Evolutionary conservation across 2,797 vertebrate genomes (phyloP).

Genomic region (Neostethus bicornis): DNA sequence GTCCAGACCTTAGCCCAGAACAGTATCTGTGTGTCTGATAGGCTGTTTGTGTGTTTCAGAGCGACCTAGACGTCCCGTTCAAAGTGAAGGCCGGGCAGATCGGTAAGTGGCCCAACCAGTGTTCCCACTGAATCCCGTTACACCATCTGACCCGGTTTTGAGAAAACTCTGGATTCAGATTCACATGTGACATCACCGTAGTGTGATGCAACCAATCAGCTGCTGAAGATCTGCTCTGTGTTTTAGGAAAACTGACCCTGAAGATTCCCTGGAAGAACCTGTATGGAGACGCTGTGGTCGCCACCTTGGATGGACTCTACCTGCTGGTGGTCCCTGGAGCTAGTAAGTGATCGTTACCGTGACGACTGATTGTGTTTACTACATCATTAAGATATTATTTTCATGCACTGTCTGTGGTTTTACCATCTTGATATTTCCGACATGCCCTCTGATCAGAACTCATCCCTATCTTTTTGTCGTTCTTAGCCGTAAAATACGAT

Average conservation of each 20-base stretch:
- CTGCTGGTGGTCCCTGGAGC: constrained; percentile 93
- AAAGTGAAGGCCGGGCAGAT: constrained; percentile 94
- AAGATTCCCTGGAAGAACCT: constrained; percentile 99
- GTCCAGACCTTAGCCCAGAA: no score
- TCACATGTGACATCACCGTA: no score
- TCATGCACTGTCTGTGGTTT: no score
- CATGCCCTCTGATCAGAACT: no score
- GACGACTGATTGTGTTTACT: no score
- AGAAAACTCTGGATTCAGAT: no score
- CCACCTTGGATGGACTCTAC: constrained; percentile 91
- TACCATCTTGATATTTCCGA: no score
- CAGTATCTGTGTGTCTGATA: no score
- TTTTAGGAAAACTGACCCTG: constrained; percentile 90
- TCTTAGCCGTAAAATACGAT: constrained; percentile 91
- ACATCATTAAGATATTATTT: no score
- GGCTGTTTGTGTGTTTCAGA: constrained; percentile 75
- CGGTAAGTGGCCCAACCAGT: constrained; percentile 78
- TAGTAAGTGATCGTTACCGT: constrained; percentile 80
- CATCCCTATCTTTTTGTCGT: not conserved
- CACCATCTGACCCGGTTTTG: no score
- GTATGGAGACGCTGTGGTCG: constrained; percentile 93
- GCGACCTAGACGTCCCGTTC: constrained; percentile 92
- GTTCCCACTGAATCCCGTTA: no score
- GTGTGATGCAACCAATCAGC: no score
- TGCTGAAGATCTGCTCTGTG: not conserved